A percentile compares a stretch with the other conserved stretches of the same genome.
These are phyloP conservation scores for Eupithecia exiguata DNA, from an alignment of 2,888 invertebrate genomes.

Conservation along the genomic window DNA sequence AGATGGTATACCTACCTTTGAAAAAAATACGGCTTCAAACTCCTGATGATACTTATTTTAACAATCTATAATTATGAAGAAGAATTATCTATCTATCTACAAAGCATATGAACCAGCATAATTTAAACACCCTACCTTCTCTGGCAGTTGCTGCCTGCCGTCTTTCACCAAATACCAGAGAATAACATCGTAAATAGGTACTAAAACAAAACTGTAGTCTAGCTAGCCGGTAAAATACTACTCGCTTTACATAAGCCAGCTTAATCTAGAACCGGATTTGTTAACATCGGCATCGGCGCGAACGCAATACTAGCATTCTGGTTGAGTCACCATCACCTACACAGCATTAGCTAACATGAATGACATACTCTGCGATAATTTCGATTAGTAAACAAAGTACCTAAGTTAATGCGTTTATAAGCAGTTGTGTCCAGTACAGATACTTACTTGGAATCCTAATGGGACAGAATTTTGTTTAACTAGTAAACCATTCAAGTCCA, in stretches of 20 bases:
- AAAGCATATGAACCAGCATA: neutral
- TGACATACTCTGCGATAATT: slow-evolving; percentile 9
- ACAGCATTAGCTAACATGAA: slow-evolving; percentile 35
- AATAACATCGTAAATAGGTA: neutral
- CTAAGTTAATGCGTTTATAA: neutral
- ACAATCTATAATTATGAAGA: no score
- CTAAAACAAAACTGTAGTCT: neutral
- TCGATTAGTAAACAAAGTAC: slow-evolving; percentile 8
- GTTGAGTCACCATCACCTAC: slow-evolving; percentile 60
- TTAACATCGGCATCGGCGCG: slow-evolving; percentile 58
- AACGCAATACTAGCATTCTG: slow-evolving; percentile 56
- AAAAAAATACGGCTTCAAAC: neutral
- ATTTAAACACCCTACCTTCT: neutral
- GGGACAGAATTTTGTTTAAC: neutral
- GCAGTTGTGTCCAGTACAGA: neutral
- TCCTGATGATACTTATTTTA: neutral
- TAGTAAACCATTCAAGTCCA: neutral
- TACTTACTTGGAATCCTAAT: neutral
- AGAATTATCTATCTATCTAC: no score
- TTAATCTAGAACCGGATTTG: slow-evolving; percentile 70
- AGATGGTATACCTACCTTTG: neutral
- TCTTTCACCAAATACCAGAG: neutral
- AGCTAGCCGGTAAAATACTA: slow-evolving; percentile 16
- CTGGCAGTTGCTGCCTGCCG: neutral
- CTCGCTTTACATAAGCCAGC: slow-evolving; percentile 51